phyloP scores from a whole-genome alignment of 2,797 vertebrate species.

The Lophius americanus region DNA sequence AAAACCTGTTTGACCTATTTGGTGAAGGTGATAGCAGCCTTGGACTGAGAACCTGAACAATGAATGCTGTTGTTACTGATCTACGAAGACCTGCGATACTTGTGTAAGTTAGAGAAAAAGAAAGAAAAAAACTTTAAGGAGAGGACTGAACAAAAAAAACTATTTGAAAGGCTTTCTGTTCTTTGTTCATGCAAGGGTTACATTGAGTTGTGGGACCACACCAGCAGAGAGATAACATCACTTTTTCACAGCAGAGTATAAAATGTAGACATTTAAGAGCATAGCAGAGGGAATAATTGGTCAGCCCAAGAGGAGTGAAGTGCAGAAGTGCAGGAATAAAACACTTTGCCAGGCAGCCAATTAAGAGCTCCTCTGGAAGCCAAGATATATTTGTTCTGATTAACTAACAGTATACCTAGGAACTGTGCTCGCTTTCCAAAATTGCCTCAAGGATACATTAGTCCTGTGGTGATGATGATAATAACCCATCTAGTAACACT shows the following conservation, averaged over 20 bases:
- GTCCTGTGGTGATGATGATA: background rate
- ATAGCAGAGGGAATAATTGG: slow-evolving; percentile 46
- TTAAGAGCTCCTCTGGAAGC: slow-evolving; percentile 41
- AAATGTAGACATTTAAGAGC: slow-evolving; percentile 58
- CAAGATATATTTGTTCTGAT: slow-evolving; percentile 42
- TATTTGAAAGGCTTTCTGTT: slow-evolving; percentile 52
- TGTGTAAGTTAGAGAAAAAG: slow-evolving; percentile 3
- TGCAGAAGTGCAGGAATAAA: slow-evolving; percentile 43
- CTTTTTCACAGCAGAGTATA: slow-evolving; percentile 57
- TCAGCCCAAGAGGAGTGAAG: slow-evolving; percentile 28
- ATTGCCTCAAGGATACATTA: slow-evolving; percentile 20
- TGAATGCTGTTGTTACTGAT: slow-evolving; percentile 6
- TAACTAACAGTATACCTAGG: slow-evolving; percentile 1
- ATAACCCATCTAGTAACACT: too few relatives aligned
- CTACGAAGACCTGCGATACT: background rate
- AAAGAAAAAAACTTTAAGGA: background rate
- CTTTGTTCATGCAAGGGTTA: slow-evolving; percentile 40
- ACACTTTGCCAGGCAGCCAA: slow-evolving; percentile 42
- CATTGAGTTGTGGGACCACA: slow-evolving; percentile 71
- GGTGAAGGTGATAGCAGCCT: too few relatives aligned
- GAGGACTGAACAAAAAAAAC: slow-evolving; percentile 19
- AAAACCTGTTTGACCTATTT: too few relatives aligned
- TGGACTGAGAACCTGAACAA: background rate
- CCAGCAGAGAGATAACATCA: slow-evolving; percentile 59
- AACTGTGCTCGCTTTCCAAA: slow-evolving; percentile 24